Evolutionary conservation across 2,888 invertebrate species (phyloP).

Genomic region (Calliopum simillimum): DNA sequence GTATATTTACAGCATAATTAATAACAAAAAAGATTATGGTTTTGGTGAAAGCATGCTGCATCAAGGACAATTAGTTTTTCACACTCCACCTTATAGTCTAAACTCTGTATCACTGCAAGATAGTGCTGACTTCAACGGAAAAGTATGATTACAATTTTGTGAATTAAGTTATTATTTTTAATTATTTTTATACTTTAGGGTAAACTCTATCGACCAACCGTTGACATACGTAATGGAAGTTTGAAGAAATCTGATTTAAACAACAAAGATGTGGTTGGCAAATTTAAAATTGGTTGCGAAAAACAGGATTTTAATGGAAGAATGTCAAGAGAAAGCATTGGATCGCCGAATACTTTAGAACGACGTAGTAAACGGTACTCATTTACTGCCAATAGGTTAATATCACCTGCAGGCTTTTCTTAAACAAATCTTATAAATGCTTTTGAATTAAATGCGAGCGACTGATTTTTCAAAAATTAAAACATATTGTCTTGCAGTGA

Average conservation of each 20-base stretch:
- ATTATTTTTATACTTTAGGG: conserved; percentile 46
- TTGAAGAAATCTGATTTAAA: conserved; percentile 59
- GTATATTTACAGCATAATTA: conserved; percentile 73
- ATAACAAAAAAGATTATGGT: conserved; percentile 84
- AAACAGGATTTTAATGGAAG: conserved; percentile 57
- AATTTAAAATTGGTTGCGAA: conserved; percentile 57
- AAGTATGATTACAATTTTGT: conserved; percentile 43
- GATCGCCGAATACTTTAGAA: conserved; percentile 65
- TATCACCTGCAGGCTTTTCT: conserved; percentile 7
- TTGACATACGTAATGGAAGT: conserved; percentile 61
- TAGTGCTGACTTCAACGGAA: conserved; percentile 67
- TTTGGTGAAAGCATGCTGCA: conserved; percentile 95
- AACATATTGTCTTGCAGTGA: too few species aligned
- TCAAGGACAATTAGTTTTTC: conserved; percentile 86
- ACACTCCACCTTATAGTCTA: conserved; percentile 88
- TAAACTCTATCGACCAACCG: conserved; percentile 60
- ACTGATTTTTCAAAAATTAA: neutral
- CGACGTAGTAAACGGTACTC: conserved; percentile 73
- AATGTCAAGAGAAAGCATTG: conserved; percentile 66
- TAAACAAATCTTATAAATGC: neutral
- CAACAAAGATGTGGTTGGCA: conserved; percentile 55
- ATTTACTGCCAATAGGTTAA: conserved; percentile 29
- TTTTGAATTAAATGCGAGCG: too few species aligned
- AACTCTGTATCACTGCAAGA: conserved; percentile 83
- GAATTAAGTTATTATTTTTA: neutral